Evolutionary conservation across 1,140 invertebrate species (phyloP).

Genomic region (Pissodes strobi): DNA sequence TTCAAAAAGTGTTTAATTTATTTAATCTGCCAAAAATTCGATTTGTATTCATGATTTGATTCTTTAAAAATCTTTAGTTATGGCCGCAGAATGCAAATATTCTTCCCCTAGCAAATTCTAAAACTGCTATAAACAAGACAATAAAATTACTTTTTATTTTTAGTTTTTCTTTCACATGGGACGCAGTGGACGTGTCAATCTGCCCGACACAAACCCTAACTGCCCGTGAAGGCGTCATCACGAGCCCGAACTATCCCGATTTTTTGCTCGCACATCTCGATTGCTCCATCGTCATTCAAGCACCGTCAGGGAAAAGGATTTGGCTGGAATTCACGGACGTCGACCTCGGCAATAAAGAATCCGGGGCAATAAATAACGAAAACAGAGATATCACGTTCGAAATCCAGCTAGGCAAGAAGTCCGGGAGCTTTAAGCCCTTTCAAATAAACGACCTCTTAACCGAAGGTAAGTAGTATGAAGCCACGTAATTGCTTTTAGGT

Average conservation of each 20-base stretch:
- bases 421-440: slow-evolving; percentile 60
- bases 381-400: slow-evolving; percentile 59
- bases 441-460: slow-evolving; percentile 57
- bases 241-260: slow-evolving; percentile 71
- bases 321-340: slow-evolving; percentile 66
- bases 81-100: no score
- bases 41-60: no score
- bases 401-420: slow-evolving; percentile 60
- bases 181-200: slow-evolving; percentile 67
- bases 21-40: no score
- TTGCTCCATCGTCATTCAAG: slow-evolving; percentile 68
- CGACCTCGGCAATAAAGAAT: slow-evolving; percentile 21
- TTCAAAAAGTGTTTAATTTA: no score
- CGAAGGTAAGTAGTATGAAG: slow-evolving; percentile 62
- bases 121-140: no score
- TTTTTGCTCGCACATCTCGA: slow-evolving; percentile 68
- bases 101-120: no score
- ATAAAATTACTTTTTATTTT: no score
- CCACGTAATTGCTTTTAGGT: no score
- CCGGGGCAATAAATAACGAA: slow-evolving; percentile 16
- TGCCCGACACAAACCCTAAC: slow-evolving; percentile 69
- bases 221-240: slow-evolving; percentile 62
- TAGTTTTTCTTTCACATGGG: slow-evolving; percentile 67
- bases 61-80: no score
- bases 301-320: slow-evolving; percentile 65